Evolutionary conservation across 2,888 invertebrate genomes (phyloP).

Genomic region (Heteromyza rotundicornis): DNA sequence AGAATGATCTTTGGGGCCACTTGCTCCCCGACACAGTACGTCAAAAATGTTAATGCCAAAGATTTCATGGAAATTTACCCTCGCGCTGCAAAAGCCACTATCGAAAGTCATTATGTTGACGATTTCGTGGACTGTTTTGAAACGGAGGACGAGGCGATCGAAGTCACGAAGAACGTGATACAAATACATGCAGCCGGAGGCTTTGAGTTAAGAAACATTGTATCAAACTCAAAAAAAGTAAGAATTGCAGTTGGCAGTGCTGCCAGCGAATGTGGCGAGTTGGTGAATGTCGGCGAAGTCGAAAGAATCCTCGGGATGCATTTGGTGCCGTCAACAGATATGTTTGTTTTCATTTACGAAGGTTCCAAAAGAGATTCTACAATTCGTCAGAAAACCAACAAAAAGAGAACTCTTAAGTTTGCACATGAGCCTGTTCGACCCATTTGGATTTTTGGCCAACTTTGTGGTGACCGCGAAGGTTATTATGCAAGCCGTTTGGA

Average conservation of each 20-base stretch:
- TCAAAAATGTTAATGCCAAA: conserved; percentile 40
- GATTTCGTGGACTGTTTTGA: conserved; percentile 21
- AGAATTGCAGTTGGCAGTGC: neutral
- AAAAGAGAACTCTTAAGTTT: conserved; percentile 9
- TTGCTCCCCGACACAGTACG: conserved; percentile 30
- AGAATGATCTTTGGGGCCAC: conserved; percentile 26
- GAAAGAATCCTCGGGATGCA: conserved; percentile 20
- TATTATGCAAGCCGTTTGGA: conserved; percentile 8
- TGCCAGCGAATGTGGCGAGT: neutral
- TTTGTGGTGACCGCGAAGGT: neutral
- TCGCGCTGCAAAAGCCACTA: conserved; percentile 30
- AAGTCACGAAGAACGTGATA: conserved; percentile 10
- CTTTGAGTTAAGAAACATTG: conserved; percentile 8
- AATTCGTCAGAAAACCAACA: neutral
- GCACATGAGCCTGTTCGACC: neutral
- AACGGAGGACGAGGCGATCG: conserved; percentile 8
- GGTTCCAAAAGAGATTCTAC: neutral
- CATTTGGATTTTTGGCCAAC: conserved; percentile 11
- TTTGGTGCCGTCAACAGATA: conserved; percentile 27
- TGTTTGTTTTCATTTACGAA: neutral
- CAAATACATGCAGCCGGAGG: conserved; percentile 7
- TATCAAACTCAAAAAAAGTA: conserved; percentile 1
- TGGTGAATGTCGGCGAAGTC: neutral
- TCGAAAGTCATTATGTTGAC: conserved; percentile 18
- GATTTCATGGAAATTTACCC: conserved; percentile 28